Base-by-base conservation (phyloP, 1,140 invertebrate species). In the Tetraneura akinire region DNA sequence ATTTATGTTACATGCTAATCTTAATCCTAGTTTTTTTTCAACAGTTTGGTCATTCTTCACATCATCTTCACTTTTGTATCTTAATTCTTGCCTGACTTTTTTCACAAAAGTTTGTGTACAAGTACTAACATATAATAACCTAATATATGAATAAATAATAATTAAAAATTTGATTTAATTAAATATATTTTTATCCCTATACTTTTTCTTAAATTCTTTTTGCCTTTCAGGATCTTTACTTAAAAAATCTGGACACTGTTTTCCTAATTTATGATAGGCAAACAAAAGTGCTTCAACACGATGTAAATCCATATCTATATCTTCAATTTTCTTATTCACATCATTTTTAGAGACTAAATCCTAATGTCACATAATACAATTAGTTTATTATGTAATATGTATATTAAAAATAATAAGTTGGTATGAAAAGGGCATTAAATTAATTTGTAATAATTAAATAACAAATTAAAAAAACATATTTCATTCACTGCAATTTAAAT, bases 1-100 rank as follows among this genome's bases (percentile, higher is more conserved):
- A 84, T 96, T 97, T 68, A 98, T 97, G 85, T 98, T 98, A 64
- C 93, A 93, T 37, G 94, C 96, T 13, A 94, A 95, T 85, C 95
- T 96, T 9, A 96, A 86, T 18, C 94, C 94, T 74, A 95, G 87
- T 87, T 95, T 94, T 1, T 95, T 88, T 86, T 95, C 93, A 86
- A 95, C 92, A 87, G 96, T 92, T 21, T 70, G 42, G 81, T 93
- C 90, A 18, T 90, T 88, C 85, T 92, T 91, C 1, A 90, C 85
- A 84, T 93, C 91, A 81, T 91, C 90, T 74, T 88, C 89, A 74
- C 90, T 89, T 85, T 95, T 94, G 55, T 91, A 91, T 85, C 93
- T 90, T n/a, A 96, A 89, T 53, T 93, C 91, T 87, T 95, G 93
- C 81, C 92, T 89, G n/a, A 97, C 85, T 83, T 94, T 94, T 84